Conservation (phyloP, 2,888 invertebrate genomes). For the Dryococelus australis region DNA sequence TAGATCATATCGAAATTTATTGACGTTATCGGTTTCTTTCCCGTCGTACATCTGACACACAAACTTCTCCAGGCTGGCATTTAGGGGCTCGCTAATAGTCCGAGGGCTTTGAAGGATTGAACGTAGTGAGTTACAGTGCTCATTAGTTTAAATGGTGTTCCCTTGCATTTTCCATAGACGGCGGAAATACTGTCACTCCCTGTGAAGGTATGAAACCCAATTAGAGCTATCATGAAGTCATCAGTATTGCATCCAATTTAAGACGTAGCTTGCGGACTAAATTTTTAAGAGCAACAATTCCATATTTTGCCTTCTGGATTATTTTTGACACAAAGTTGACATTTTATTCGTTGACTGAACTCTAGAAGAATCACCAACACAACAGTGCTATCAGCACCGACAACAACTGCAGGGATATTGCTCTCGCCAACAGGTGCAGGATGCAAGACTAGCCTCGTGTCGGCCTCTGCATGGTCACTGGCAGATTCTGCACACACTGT, state of each 20-base stretch:
- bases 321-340: constrained; percentile 13
- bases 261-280: not conserved
- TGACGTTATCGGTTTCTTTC: not conserved
- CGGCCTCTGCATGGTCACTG: not conserved
- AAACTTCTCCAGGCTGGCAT: constrained; percentile 19
- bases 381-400: not conserved
- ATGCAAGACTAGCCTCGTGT: not conserved
- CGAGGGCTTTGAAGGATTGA: constrained; percentile 17
- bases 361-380: constrained; percentile 2
- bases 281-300: constrained; percentile 16
- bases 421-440: constrained; percentile 1
- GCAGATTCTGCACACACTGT: not conserved
- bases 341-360: constrained; percentile 13
- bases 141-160: constrained; percentile 23
- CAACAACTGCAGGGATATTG: constrained; percentile 20
- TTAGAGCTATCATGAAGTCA: constrained; percentile 3
- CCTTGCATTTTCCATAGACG: constrained; percentile 11
- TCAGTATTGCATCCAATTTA: not conserved
- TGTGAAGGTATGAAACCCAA: constrained; percentile 19
- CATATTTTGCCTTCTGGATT: not conserved
- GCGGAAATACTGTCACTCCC: not conserved
- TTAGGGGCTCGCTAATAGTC: constrained; percentile 2
- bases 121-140: not conserved
- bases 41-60: constrained; percentile 6
- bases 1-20: constrained; percentile 3